Evolutionary conservation across 2,797 vertebrate species (phyloP).

Genomic region (Lutjanus argentimaculatus): DNA sequence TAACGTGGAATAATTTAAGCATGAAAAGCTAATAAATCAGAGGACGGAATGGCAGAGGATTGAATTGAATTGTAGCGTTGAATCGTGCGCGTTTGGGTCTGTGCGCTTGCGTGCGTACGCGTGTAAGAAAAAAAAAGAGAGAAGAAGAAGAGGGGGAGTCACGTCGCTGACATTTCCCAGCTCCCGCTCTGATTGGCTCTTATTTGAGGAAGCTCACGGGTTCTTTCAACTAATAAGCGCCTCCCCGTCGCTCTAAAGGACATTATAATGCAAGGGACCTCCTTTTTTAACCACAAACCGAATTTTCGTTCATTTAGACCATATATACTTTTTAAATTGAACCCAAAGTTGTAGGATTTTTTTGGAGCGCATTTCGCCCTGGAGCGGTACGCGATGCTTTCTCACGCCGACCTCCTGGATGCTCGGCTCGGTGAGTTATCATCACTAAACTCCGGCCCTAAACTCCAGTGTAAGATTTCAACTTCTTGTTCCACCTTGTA

Average conservation of each 20-base stretch:
- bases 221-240: slow-evolving; percentile 98
- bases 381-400: slow-evolving; percentile 99
- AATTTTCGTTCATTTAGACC: slow-evolving; percentile 98
- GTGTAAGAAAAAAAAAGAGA: slow-evolving; percentile 32
- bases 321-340: slow-evolving; percentile 95
- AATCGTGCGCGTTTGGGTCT: slow-evolving; percentile 52
- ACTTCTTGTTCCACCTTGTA: slow-evolving; percentile 81
- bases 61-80: slow-evolving; percentile 81
- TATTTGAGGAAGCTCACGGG: slow-evolving; percentile 93
- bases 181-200: slow-evolving; percentile 96
- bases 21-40: slow-evolving; percentile 88
- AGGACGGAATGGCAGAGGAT: slow-evolving; percentile 81
- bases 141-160: slow-evolving; percentile 72
- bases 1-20: slow-evolving; percentile 84
- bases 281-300: slow-evolving; percentile 98
- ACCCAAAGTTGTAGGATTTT: slow-evolving; percentile 91
- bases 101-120: slow-evolving; percentile 33
- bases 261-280: slow-evolving; percentile 99
- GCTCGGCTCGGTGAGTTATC: slow-evolving; percentile 98
- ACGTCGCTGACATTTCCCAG: slow-evolving; percentile 92
- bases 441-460: slow-evolving; percentile 88
- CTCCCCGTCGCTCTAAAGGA: slow-evolving; percentile 98
- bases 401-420: slow-evolving; percentile 99
- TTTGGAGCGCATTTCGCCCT: slow-evolving; percentile 92
- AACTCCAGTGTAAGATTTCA: slow-evolving; percentile 89